Evolutionary conservation across 2,797 vertebrate species (phyloP), one percentile per base, ranked within the genome.

Genomic region (Enteromius treurensis): DNA sequence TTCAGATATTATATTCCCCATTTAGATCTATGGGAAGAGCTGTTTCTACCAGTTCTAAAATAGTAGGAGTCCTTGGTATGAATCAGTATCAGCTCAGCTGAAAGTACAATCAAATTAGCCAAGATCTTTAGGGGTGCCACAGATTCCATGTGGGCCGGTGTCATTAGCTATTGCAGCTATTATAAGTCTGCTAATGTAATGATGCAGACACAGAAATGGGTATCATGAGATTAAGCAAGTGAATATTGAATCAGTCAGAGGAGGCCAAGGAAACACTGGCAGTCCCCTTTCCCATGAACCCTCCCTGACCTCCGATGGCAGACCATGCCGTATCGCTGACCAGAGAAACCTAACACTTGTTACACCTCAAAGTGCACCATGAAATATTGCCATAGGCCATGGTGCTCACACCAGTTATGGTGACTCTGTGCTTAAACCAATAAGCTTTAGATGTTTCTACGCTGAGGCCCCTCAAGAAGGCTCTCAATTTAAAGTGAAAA

Each of bases 281-380:
- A 87, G 90, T 92, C 93, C 86, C 77, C 88, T 88, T 94, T 94
- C 92, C 90, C 91, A 93, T 91, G 92, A 93, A 93, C 92, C 90
- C 77, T 76, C 86, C 81, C 73, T 88, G 89, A 91, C 92, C 91
- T 91, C 73, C 77, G 69, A 62, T 79, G 84, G 86, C 67, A 86
- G 81, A 17, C 19, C 64, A 76, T 84, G 53, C 87, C 51, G 70
- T 84, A 85, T 26, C 34, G 53, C 70, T 80, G 89, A 89, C 87
- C 77, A 67, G 45, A 64, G 76, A 87, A 90, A 86, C 45, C 77
- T 60, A 77, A 84, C 78, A 85, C 17, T 23, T 55, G 83, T 77
- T n/a, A 67, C 40, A 60, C 85, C 86, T 85, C 79, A 68, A 83
- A 69, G 32, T 15, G 5, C 64, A 21, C 6, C 32, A 26, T 83